A percentile compares a stretch with the other conserved stretches of the same genome.
These are phyloP conservation scores for Fulica atra DNA, from an alignment of 2,113 vertebrate genomes.

Conservation along the genomic window DNA sequence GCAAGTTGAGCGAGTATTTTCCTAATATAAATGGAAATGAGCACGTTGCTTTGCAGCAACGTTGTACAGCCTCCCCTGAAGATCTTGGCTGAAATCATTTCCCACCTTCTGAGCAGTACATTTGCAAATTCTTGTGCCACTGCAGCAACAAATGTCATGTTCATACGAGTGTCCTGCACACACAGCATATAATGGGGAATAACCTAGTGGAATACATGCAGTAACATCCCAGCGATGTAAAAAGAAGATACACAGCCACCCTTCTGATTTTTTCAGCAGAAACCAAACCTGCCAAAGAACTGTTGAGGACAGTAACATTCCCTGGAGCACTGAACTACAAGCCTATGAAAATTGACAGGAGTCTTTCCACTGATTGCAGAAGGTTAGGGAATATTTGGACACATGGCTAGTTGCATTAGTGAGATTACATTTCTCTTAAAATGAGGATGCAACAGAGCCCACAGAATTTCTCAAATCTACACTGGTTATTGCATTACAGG, in stretches of 20 bases:
- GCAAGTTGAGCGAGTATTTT: neutral
- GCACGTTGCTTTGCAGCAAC: neutral
- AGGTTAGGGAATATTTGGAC: neutral
- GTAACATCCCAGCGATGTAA: neutral
- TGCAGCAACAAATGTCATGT: neutral
- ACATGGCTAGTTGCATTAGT: neutral
- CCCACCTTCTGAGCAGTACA: neutral
- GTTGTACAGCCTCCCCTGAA: neutral
- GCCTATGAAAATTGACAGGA: neutral
- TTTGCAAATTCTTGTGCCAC: neutral
- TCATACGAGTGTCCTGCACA: neutral
- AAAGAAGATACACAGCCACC: neutral
- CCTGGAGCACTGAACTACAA: neutral
- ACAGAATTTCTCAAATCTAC: neutral
- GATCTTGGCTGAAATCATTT: neutral
- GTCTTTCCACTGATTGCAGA: neutral
- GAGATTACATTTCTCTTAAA: neutral
- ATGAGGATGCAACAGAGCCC: neutral
- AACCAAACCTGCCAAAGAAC: neutral
- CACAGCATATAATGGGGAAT: neutral
- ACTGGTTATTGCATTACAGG: neutral
- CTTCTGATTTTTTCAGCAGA: neutral
- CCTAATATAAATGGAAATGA: constrained; percentile 18
- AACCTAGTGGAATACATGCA: neutral
- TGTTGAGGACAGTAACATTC: neutral